phyloP scores from a whole-genome alignment of 1,140 invertebrate species.

The Zaprionus vittiger region DNA sequence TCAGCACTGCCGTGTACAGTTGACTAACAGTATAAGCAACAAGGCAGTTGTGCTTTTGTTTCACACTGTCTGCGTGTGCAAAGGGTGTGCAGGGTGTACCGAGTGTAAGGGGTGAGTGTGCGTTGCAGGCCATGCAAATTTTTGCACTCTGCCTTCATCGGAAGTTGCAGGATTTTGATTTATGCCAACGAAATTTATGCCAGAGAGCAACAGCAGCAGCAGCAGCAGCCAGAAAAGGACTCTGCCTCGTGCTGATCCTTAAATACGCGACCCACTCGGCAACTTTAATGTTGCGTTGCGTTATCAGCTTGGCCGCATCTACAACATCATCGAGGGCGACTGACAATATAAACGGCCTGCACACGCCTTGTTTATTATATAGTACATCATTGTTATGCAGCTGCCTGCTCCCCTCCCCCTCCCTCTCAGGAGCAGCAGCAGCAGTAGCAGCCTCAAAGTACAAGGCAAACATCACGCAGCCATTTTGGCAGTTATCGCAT shows the following conservation, averaged over 20 bases:
- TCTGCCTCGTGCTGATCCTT: slow-evolving; percentile 4
- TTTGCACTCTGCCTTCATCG: slow-evolving; percentile 77
- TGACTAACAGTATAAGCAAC: background rate
- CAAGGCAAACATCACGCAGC: slow-evolving; percentile 61
- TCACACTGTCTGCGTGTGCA: slow-evolving; percentile 1
- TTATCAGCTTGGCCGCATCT: slow-evolving; percentile 58
- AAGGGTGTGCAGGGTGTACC: background rate
- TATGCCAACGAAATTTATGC: slow-evolving; percentile 83
- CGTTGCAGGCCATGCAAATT: slow-evolving; percentile 69
- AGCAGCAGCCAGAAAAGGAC: slow-evolving; percentile 12
- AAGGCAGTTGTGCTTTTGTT: slow-evolving; percentile 43
- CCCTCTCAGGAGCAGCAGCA: background rate
- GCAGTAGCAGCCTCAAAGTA: slow-evolving; percentile 2
- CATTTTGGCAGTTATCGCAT: slow-evolving; percentile 77
- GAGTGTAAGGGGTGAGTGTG: slow-evolving; percentile 5
- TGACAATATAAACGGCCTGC: slow-evolving; percentile 83
- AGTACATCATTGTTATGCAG: slow-evolving; percentile 60
- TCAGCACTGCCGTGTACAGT: background rate
- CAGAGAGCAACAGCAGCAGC: slow-evolving; percentile 36
- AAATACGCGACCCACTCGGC: slow-evolving; percentile 12
- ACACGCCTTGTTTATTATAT: slow-evolving; percentile 83
- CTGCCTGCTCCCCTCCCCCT: background rate
- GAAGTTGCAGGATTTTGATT: slow-evolving; percentile 80
- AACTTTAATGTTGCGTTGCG: slow-evolving; percentile 51
- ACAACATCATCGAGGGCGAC: slow-evolving; percentile 56